Conservation (phyloP, 1,140 invertebrate genomes). For the Physella acuta region DNA sequence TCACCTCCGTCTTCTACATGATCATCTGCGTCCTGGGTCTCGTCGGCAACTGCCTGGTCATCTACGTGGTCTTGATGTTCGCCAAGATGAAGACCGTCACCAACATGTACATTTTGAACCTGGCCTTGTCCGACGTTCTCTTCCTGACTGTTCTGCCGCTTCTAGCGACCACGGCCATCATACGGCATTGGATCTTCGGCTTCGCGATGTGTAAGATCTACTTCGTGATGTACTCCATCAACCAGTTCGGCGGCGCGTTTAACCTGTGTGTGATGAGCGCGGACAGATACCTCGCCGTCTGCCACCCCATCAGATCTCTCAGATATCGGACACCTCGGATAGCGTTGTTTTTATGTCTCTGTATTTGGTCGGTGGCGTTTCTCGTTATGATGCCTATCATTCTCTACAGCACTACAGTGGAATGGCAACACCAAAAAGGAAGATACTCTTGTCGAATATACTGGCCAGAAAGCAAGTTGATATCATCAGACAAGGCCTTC, state of each 20-base stretch:
- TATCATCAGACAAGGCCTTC: constrained; percentile 53
- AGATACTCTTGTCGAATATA: constrained; percentile 45
- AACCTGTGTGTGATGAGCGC: constrained; percentile 94
- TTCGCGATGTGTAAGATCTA: constrained; percentile 82
- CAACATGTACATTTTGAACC: constrained; percentile 93
- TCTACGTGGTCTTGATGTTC: constrained; percentile 83
- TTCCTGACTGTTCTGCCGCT: constrained; percentile 93
- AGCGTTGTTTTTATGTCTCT: constrained; percentile 55
- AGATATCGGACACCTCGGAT: constrained; percentile 62
- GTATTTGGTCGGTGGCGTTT: constrained; percentile 61
- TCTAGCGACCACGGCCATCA: constrained; percentile 82
- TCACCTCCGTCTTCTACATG: constrained; percentile 41
- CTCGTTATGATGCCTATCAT: constrained; percentile 80
- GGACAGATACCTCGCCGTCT: constrained; percentile 94
- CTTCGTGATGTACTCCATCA: constrained; percentile 89
- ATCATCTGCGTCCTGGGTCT: constrained; percentile 86
- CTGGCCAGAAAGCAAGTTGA: constrained; percentile 50
- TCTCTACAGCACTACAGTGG: constrained; percentile 75
- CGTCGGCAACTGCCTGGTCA: constrained; percentile 89
- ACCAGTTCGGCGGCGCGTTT: constrained; percentile 92
- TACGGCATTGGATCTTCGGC: constrained; percentile 87
- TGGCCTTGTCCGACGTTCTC: constrained; percentile 93
- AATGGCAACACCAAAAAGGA: constrained; percentile 31
- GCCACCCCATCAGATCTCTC: constrained; percentile 88
- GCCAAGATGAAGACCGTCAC: constrained; percentile 98